phyloP scores from a whole-genome alignment of 2,888 invertebrate genomes.

The Amaurobius ferox region DNA sequence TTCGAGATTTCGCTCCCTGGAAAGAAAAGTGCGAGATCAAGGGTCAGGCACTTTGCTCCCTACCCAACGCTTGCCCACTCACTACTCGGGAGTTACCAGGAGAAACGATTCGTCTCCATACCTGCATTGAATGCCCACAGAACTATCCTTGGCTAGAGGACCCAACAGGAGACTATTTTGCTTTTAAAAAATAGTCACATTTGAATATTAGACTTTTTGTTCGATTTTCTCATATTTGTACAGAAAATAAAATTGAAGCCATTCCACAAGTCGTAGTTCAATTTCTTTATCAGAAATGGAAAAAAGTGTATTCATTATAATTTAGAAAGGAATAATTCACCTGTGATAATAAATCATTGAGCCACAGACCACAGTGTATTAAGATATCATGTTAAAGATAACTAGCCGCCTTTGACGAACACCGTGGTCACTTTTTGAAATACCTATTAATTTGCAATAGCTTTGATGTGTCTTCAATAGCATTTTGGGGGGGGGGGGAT shows the following conservation, averaged over 20 bases:
- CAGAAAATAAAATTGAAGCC: conserved; percentile 70
- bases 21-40: conserved; percentile 96
- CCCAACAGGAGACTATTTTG: conserved; percentile 87
- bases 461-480: too few species aligned
- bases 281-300: too few species aligned
- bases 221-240: conserved; percentile 59
- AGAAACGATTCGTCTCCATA: conserved; percentile 93
- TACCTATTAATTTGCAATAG: too few species aligned
- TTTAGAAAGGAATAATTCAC: too few species aligned
- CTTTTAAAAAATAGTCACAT: conserved; percentile 68
- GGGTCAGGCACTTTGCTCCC: conserved; percentile 93
- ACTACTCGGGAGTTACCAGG: conserved; percentile 91
- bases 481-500: too few species aligned
- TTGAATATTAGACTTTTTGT: conserved; percentile 48
- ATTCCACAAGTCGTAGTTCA: too few species aligned
- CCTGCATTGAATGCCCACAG: conserved; percentile 96
- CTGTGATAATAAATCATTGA: too few species aligned
- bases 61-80: conserved; percentile 93
- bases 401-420: too few species aligned
- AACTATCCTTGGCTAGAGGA: conserved; percentile 97
- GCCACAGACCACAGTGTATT: too few species aligned
- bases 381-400: too few species aligned
- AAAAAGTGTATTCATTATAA: too few species aligned
- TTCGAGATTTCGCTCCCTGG: conserved; percentile 95
- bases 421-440: too few species aligned